Percentiles rank a stretch among this genome's conserved stretches.
phyloP scores from a whole-genome alignment of 2,888 invertebrate genomes.

The Pristionchus maxplancki region DNA sequence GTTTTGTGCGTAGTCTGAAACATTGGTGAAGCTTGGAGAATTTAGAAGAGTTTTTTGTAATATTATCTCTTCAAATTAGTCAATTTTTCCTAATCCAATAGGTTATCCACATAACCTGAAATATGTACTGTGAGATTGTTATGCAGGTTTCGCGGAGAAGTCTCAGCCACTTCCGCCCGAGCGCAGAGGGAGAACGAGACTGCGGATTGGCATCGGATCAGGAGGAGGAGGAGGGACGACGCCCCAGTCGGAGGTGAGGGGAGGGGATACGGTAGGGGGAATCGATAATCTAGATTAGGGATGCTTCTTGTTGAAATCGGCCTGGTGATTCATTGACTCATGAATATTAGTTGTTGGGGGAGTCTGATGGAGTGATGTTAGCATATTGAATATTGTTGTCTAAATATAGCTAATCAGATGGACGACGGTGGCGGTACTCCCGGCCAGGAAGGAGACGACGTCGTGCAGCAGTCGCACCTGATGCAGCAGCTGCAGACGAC shows the following conservation, averaged over 20 bases:
- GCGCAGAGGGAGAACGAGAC: not conserved
- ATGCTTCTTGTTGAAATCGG: not conserved
- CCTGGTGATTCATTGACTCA: not conserved
- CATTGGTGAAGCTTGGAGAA: not conserved
- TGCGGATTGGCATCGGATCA: slow-evolving; percentile 39
- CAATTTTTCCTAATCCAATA: too few species aligned
- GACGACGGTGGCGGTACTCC: slow-evolving; percentile 18
- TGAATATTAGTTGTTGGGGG: not conserved
- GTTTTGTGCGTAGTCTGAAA: not conserved
- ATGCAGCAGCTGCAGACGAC: not conserved
- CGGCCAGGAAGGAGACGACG: not conserved
- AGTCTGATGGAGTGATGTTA: not conserved
- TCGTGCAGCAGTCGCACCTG: not conserved
- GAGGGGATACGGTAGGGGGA: not conserved
- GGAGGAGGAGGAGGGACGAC: not conserved
- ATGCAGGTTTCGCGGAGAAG: slow-evolving; percentile 47
- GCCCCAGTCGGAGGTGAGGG: slow-evolving; percentile 14
- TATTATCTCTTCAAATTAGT: too few species aligned
- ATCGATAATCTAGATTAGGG: not conserved
- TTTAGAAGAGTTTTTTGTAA: too few species aligned
- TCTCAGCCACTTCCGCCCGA: slow-evolving; percentile 47
- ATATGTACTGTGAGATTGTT: too few species aligned
- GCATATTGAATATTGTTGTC: not conserved
- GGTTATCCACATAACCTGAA: too few species aligned
- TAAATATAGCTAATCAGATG: not conserved